phyloP scores from a whole-genome alignment of 2,888 invertebrate genomes.

The Choreutis nemorana region DNA sequence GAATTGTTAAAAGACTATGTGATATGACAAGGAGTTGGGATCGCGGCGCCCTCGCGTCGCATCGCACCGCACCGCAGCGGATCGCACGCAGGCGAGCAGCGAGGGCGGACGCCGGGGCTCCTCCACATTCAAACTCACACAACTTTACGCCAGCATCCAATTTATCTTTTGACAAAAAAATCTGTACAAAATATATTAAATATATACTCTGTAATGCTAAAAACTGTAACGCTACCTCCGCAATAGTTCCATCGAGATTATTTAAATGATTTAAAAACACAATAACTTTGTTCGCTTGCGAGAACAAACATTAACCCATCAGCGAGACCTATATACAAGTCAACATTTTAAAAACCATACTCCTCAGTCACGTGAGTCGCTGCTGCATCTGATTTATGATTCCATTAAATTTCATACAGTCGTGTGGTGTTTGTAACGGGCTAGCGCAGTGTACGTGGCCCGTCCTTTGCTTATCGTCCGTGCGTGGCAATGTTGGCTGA shows the following conservation, averaged over 20 bases:
- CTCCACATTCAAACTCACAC: constrained; percentile 61
- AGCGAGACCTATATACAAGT: constrained; percentile 16
- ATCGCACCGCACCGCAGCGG: constrained; percentile 3
- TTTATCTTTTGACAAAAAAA: constrained; percentile 68
- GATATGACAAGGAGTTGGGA: constrained; percentile 24
- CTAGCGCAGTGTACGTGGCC: constrained; percentile 28
- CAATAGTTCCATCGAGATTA: constrained; percentile 64
- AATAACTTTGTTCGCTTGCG: constrained; percentile 60
- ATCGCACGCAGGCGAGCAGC: too few relatives aligned
- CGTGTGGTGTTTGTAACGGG: constrained; percentile 47
- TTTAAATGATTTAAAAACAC: constrained; percentile 66
- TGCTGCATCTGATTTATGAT: constrained; percentile 53
- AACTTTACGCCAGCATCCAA: constrained; percentile 66
- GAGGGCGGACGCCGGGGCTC: constrained; percentile 45
- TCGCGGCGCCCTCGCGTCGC: constrained; percentile 33
- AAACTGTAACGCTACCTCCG: constrained; percentile 65
- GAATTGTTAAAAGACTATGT: constrained; percentile 48
- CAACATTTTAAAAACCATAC: constrained; percentile 52
- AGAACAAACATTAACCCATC: constrained; percentile 60
- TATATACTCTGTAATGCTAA: constrained; percentile 68
- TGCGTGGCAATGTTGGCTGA: constrained; percentile 36
- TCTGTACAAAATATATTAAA: constrained; percentile 69
- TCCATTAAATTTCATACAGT: constrained; percentile 49
- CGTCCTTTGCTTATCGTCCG: constrained; percentile 65
- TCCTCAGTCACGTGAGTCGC: constrained; percentile 40